Percentiles rank a stretch among this genome's conserved stretches.
Evolutionary conservation across 2,113 vertebrate genomes (phyloP).

Genomic region (Brienomyrus brachyistius): DNA sequence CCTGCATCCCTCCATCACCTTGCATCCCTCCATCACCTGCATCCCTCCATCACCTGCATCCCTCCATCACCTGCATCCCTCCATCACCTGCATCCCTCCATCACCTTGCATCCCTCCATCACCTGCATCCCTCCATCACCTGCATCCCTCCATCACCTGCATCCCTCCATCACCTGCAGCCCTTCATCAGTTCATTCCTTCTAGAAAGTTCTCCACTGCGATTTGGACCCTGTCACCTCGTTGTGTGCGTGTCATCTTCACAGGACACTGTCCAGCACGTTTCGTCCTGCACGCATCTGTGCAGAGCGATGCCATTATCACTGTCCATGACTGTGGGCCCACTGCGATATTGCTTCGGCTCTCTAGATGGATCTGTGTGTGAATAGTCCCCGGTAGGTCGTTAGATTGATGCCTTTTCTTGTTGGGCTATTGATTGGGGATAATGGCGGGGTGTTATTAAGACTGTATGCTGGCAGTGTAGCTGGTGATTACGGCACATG

Average conservation of each 20-base stretch:
- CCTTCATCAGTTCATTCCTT: not conserved
- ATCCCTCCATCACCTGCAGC: not conserved
- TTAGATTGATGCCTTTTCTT: slow-evolving; percentile 26
- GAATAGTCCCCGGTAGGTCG: not conserved
- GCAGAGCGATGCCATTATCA: not conserved
- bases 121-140: no score
- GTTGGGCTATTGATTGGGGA: slow-evolving; percentile 29
- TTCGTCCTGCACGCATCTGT: not conserved
- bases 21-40: no score
- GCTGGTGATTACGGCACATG: not conserved
- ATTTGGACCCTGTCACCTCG: not conserved
- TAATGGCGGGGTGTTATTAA: slow-evolving; percentile 32
- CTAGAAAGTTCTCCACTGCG: not conserved
- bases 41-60: not conserved
- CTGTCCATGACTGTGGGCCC: not conserved
- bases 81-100: no score
- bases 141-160: no score
- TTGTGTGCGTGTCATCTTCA: not conserved
- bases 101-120: no score
- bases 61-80: not conserved
- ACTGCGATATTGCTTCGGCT: not conserved
- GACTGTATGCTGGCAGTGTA: slow-evolving; percentile 30
- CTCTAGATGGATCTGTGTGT: not conserved
- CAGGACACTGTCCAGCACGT: not conserved
- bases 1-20: no score